phyloP scores from a whole-genome alignment of 2,113 vertebrate genomes.

The Pluvianellus socialis region DNA sequence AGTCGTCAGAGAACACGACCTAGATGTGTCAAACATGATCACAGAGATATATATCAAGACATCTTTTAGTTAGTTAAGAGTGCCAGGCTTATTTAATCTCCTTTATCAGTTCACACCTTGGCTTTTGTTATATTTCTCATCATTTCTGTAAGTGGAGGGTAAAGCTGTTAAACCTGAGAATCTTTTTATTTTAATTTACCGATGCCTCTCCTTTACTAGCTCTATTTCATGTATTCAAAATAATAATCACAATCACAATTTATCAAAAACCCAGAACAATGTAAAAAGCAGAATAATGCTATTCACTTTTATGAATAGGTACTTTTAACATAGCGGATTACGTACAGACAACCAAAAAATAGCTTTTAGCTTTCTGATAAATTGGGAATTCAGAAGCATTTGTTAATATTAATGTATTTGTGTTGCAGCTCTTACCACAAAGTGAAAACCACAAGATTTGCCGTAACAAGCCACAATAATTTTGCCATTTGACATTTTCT shows the following conservation, averaged over 20 bases:
- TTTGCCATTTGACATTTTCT: not conserved
- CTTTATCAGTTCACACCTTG: conserved; percentile 56
- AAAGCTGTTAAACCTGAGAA: not conserved
- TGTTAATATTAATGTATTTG: not conserved
- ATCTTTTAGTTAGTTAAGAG: conserved; percentile 60
- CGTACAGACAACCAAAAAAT: not conserved
- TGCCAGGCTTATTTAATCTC: conserved; percentile 50
- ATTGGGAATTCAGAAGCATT: not conserved
- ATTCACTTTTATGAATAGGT: not conserved
- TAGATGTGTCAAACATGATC: conserved; percentile 69
- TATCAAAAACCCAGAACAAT: not conserved
- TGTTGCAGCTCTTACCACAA: not conserved
- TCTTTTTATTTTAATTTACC: not conserved
- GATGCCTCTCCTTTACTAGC: not conserved
- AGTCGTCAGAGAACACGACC: conserved; percentile 62
- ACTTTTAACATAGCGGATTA: not conserved
- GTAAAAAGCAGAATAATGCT: not conserved
- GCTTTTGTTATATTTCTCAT: conserved; percentile 39
- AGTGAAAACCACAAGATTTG: not conserved
- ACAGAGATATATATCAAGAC: conserved; percentile 62
- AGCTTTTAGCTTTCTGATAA: conserved; percentile 11
- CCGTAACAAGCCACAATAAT: not conserved
- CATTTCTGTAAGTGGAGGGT: not conserved
- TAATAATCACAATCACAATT: not conserved
- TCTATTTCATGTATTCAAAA: not conserved